Evolutionary conservation across 2,113 vertebrate genomes (phyloP).

Genomic region (Triplophysa dalaica): DNA sequence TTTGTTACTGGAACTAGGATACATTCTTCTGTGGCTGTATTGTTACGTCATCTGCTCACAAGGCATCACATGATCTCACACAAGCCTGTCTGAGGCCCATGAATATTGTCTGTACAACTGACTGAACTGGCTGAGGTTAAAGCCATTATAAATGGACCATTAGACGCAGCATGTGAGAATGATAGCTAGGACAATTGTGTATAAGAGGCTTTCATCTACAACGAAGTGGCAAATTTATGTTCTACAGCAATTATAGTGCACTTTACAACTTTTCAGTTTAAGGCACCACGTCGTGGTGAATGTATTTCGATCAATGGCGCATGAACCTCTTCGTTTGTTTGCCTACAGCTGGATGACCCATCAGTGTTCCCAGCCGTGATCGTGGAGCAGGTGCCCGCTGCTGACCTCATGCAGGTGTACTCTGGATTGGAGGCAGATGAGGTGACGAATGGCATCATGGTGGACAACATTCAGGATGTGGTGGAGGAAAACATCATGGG

Average conservation of each 20-base stretch:
- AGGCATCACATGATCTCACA: slow-evolving; percentile 13
- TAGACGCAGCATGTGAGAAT: neutral
- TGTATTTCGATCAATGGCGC: slow-evolving; percentile 34
- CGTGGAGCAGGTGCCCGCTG: slow-evolving; percentile 83
- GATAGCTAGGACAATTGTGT: slow-evolving; percentile 24
- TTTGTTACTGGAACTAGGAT: slow-evolving; percentile 1
- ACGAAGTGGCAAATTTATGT: slow-evolving; percentile 12
- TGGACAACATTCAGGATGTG: slow-evolving; percentile 78
- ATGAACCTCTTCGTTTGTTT: slow-evolving; percentile 24
- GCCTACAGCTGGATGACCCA: slow-evolving; percentile 80
- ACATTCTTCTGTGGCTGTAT: neutral
- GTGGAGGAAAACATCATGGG: slow-evolving; percentile 80
- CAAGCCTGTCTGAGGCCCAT: neutral
- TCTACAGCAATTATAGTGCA: slow-evolving; percentile 30
- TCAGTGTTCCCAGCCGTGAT: slow-evolving; percentile 86
- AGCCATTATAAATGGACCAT: slow-evolving; percentile 36
- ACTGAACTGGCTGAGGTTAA: slow-evolving; percentile 20
- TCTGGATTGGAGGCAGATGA: slow-evolving; percentile 84
- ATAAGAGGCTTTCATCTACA: slow-evolving; percentile 27
- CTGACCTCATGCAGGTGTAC: slow-evolving; percentile 85
- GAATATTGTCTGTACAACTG: neutral
- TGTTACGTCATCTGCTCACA: slow-evolving; percentile 9
- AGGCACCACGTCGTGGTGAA: neutral
- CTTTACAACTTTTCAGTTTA: slow-evolving; percentile 1
- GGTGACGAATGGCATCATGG: slow-evolving; percentile 79